Base-by-base conservation (phyloP, 2,797 vertebrate species). In the Alfaro cultratus region DNA sequence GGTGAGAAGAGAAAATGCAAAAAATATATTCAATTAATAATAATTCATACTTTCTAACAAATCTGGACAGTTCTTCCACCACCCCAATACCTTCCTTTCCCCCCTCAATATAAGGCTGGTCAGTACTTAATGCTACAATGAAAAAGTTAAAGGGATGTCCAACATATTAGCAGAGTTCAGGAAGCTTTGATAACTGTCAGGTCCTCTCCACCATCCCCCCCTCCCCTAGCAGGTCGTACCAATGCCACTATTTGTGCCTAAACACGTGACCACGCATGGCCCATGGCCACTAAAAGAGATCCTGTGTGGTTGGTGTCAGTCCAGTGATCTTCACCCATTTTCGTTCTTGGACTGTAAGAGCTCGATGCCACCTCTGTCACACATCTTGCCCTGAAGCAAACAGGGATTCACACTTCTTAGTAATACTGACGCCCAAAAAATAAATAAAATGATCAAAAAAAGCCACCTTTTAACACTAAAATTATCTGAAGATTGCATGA, bases 341-440 rank as follows among this genome's bases (percentile, higher is more conserved):
- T 97, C 97, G 96, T 96, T 97, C 97, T 96, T 97, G 97, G 97
- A 98, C 97, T 97, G 98, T 99, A 98, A 98, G 98, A 99, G 97
- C 97, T 98, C 97, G 98, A 98, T 98, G 98, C 97, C 99, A 99
- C 98, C 98, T 99, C 98, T 99, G 98, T 99, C 98, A 99, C 98
- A 99, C 98, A 99, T 98, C 98, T 98, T 97, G 97, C 98, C 99
- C 98, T 99, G 99, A 99, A 99, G 99, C 98, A 99, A 98, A 99
- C 98, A 99, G 98, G 99, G 98, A 99, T 99, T 99, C 97, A 99
- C 98, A 99, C 97, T 98, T 98, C 99, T 99, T 99, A 99, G 99
- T 99, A 98, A 98, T 96, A 97, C 97, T 96, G 97, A 97, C 94
- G 98, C 97, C 97, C 97, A 98, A 96, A 91, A 94, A 93, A 93